These are phyloP conservation scores for Zhuqinia jingwanae DNA, from an alignment of 2,888 invertebrate species.

Conservation along the genomic window DNA sequence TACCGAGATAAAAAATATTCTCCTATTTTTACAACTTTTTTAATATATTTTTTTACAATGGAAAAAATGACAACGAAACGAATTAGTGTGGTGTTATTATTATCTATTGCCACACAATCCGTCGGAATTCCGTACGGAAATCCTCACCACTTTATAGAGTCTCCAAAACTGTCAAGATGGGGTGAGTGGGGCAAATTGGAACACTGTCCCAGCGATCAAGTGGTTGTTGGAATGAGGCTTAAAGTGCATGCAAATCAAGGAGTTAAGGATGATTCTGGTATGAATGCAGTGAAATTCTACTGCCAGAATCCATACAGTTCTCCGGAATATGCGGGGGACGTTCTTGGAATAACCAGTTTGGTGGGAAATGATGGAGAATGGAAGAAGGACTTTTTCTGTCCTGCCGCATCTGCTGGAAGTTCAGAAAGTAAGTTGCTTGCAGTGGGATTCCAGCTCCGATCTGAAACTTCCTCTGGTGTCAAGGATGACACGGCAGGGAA, in stretches of 20 bases:
- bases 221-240: constrained; percentile 70
- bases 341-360: constrained; percentile 57
- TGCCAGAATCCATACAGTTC: constrained; percentile 58
- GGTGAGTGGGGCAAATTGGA: constrained; percentile 69
- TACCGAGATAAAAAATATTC: neutral
- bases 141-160: constrained; percentile 51
- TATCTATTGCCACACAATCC: neutral
- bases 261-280: constrained; percentile 70
- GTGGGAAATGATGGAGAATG: constrained; percentile 66
- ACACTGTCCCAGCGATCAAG: constrained; percentile 64
- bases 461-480: constrained; percentile 57
- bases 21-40: neutral
- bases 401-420: neutral
- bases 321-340: neutral
- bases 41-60: neutral
- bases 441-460: constrained; percentile 69
- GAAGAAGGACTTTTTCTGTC: constrained; percentile 64
- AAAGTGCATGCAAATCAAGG: constrained; percentile 70
- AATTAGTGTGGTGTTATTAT: neutral
- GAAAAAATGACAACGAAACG: neutral
- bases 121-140: constrained; percentile 34
- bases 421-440: constrained; percentile 38
- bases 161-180: constrained; percentile 55
- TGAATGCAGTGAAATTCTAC: constrained; percentile 70
- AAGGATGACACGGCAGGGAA: constrained; percentile 74